Evolutionary conservation across 1,140 invertebrate species (phyloP), one percentile per base, ranked within the genome.

Genomic region (Hypothenemus hampei): DNA sequence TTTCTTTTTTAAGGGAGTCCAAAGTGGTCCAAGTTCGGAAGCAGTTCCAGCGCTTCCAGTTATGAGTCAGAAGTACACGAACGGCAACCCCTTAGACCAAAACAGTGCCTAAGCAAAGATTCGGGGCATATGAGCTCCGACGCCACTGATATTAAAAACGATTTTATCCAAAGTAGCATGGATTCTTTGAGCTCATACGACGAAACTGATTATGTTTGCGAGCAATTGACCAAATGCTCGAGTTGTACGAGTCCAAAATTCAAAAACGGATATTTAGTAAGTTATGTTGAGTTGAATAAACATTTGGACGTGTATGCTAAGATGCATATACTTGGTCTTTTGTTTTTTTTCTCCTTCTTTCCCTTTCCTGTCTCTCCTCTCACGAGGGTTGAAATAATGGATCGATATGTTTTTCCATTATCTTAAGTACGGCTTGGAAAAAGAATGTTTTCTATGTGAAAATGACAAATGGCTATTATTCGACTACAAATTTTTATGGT

Each of bases 181-280:
- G 68, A 69, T 53, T 70, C 69, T 10, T 46, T 70, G 26, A 70
- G 68, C 57, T 70, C 68, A n/a, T 59, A 70, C 26, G 70, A 72
- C 49, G 70, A 72, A 43, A 69, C 67, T 16, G 70, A 72, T 58
- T 70, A 59, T 59, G 31, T 70, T n/a, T 58, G 59, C 15, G 63
- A 69, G 40, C 65, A 67, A 50, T 63, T 69, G 45, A 61, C 58
- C 33, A 66, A 67, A 39, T 66, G 65, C 43, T 40, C 56, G 4
- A 45, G 45, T 24, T 53, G 47, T 31, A 52, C 47, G 62, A 59
- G 31, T 66, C 61, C 44, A 22, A n/a, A n/a, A n/a, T n/a, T n/a
- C n/a, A n/a, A 49, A 13, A 66, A 66, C 19, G 61, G 62, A 43
- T 63, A 45, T 52, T 37, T 55, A 29, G 59, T 61, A 44, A 62